Conservation (phyloP, 2,113 vertebrate species). For the Plestiodon gilberti region DNA sequence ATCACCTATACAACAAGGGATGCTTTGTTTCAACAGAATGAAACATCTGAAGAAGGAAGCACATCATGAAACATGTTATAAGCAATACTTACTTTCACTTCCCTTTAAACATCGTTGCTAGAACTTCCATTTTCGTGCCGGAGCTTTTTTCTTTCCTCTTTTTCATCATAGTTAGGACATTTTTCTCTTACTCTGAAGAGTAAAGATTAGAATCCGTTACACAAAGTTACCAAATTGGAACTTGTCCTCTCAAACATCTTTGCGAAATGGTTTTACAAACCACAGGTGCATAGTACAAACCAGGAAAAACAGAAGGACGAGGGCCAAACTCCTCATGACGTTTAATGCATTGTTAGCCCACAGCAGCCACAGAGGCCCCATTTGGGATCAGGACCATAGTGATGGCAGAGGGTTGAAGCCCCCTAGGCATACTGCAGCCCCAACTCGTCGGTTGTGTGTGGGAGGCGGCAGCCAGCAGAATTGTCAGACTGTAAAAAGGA, state of each 20-base stretch:
- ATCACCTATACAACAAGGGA: background rate
- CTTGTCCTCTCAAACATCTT: background rate
- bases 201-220: background rate
- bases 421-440: too few species aligned
- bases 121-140: constrained; percentile 11
- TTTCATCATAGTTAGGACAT: constrained; percentile 12
- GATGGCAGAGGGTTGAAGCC: too few species aligned
- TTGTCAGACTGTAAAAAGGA: too few species aligned
- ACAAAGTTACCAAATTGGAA: background rate
- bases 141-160: constrained; percentile 26
- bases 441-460: too few species aligned
- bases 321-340: background rate
- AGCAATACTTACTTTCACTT: constrained; percentile 2
- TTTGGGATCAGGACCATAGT: too few species aligned
- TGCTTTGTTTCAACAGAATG: background rate
- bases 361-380: too few species aligned
- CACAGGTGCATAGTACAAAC: background rate
- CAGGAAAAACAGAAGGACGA: background rate
- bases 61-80: background rate
- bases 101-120: constrained; percentile 8
- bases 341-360: background rate
- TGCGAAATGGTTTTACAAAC: background rate
- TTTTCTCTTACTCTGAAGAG: constrained; percentile 11
- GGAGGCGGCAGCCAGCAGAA: too few species aligned
- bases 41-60: background rate